phyloP scores from a whole-genome alignment of 30 jellyfish, hydroid and myxozoan species.

The Chironex yamaguchii region DNA sequence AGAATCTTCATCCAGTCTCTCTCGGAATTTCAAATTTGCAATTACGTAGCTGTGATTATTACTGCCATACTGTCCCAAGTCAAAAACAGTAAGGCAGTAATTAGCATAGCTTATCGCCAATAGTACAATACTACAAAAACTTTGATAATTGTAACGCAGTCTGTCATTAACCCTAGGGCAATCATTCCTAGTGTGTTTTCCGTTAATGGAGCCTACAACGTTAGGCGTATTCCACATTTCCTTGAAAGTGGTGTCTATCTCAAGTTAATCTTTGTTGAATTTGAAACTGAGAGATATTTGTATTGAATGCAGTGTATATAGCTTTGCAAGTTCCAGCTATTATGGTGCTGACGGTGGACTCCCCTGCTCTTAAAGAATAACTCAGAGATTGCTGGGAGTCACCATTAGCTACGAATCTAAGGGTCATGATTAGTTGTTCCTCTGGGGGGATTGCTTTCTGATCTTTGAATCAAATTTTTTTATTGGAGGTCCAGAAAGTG shows the following conservation, averaged over 20 bases:
- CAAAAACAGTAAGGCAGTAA: constrained; percentile 20
- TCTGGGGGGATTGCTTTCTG: constrained; percentile 51
- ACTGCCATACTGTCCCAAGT: constrained; percentile 52
- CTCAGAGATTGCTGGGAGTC: constrained; percentile 64
- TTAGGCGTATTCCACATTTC: constrained; percentile 55
- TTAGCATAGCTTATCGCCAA: constrained; percentile 71
- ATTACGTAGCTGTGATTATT: constrained; percentile 45
- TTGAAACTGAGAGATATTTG: not conserved
- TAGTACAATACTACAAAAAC: constrained; percentile 48
- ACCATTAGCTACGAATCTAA: constrained; percentile 66
- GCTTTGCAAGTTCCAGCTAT: constrained; percentile 41
- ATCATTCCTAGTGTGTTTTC: constrained; percentile 31
- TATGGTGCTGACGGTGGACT: constrained; percentile 19
- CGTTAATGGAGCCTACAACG: constrained; percentile 38
- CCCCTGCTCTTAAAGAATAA: constrained; percentile 46
- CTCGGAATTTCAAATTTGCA: too few species aligned
- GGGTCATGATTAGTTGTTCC: constrained; percentile 60
- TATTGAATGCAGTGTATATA: constrained; percentile 2
- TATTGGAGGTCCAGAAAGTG: not conserved
- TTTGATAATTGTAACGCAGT: constrained; percentile 51
- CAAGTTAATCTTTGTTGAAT: constrained; percentile 9
- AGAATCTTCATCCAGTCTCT: too few species aligned
- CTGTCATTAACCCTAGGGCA: constrained; percentile 47
- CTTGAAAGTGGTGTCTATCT: not conserved
- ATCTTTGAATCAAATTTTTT: not conserved